Evolutionary conservation across 1,140 invertebrate genomes (phyloP), one percentile per base, ranked within the genome.

Genomic region (Bombus vancouverensis): DNA sequence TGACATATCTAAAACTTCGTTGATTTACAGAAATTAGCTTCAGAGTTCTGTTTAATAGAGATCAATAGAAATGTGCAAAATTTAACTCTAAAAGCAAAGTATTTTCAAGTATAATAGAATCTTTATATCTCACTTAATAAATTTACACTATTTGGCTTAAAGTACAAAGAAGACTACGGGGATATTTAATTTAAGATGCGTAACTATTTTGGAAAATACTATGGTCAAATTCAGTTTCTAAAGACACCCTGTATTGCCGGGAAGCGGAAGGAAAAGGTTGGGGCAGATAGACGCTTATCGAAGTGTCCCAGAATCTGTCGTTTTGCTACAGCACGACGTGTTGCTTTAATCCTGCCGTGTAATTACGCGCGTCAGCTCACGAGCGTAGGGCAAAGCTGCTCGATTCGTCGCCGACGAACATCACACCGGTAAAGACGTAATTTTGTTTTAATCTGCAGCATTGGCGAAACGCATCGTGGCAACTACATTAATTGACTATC

Each of bases 311-410:
- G 73, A 57, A 37, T 75, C 47, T 75, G 73, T 57, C 73, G 73
- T 57, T 75, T 75, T 25, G 73, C n/a, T 47, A 57, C 73, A 75
- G 73, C 44, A 57, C 73, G 47, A 57, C 73, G 73, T 57, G 73
- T 75, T 57, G 73, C 73, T 59, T 75, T 75, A 75, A 75, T 75
- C 73, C 73, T n/a, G 32, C 47, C 32, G 18, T 57, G 73, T 75
- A 75, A 75, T 75, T 75, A 75, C 73, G 73, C 73, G 73, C 73
- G 73, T 57, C 73, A 57, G 73, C 47, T 75, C 44, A 59, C 73
- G 34, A 75, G 47, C 73, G 73, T 34, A 57, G 73, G 32, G 73
- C 32, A 75, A 75, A 75, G 73, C 73, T 75, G 73, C 73, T 59
- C 47, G 73, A 75, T 75, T 75, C 73, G 73, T 57, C 47, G 44